Conservation (phyloP, 2,888 invertebrate species). For the Frankliniella intonsa region DNA sequence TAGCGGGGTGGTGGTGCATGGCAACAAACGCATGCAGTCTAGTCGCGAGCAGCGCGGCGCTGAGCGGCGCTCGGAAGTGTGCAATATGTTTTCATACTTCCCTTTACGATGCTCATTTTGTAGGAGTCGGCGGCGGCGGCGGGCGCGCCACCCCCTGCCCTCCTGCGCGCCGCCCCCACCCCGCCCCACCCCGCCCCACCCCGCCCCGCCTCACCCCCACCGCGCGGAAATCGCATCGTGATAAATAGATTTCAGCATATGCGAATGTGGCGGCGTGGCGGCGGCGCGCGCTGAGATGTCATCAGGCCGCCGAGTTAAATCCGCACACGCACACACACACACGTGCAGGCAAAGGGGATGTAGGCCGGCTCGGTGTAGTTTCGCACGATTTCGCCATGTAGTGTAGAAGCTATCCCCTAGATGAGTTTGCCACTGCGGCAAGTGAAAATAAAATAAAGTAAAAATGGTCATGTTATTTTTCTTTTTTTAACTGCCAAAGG, state of each 20-base stretch:
- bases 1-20: background rate
- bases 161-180: background rate
- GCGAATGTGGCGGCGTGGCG: constrained; percentile 11
- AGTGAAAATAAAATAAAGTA: no score
- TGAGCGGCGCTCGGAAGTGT: background rate
- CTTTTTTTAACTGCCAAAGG: no score
- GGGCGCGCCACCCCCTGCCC: background rate
- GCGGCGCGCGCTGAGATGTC: constrained; percentile 7
- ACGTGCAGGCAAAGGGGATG: background rate
- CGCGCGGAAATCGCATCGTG: constrained; percentile 12
- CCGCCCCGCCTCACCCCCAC: background rate
- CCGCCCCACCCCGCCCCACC: background rate
- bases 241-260: constrained; percentile 22
- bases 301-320: background rate
- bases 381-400: no score
- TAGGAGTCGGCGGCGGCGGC: background rate
- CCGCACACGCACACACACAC: background rate
- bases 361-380: no score
- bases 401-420: no score
- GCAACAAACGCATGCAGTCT: background rate
- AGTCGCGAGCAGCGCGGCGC: background rate
- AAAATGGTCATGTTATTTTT: no score
- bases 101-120: constrained; percentile 19
- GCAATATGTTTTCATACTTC: constrained; percentile 24
- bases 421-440: no score